A percentile compares a stretch with the other conserved stretches of the same genome.
Conservation (phyloP, 2,113 vertebrate species). For the Haemorhous mexicanus region DNA sequence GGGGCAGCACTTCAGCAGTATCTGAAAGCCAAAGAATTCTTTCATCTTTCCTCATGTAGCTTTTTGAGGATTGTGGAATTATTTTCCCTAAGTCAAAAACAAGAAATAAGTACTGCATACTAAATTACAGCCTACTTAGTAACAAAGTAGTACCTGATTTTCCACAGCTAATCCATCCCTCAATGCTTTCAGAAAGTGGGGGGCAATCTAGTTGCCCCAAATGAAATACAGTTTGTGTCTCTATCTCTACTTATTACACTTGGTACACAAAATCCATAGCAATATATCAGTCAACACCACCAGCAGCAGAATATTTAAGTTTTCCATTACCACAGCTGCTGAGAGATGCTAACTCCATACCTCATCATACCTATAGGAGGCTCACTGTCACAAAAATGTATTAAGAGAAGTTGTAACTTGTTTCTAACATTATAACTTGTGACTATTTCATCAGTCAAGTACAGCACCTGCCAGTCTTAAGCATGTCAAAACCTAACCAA, state of each 20-base stretch:
- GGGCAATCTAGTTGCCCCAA: not conserved
- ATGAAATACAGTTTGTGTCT: not conserved
- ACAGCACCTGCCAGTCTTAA: not conserved
- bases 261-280: not conserved
- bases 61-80: not conserved
- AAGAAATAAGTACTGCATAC: not conserved
- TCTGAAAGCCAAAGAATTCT: not conserved
- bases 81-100: not conserved
- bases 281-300: not conserved
- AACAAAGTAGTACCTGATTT: not conserved
- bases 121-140: not conserved
- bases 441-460: not conserved
- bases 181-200: not conserved
- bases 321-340: not conserved
- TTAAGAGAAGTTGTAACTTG: not conserved
- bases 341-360: not conserved
- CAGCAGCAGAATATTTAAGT: not conserved
- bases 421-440: not conserved
- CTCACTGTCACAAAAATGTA: not conserved
- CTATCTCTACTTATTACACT: not conserved
- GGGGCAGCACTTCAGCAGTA: slow-evolving; percentile 33
- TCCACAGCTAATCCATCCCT: not conserved
- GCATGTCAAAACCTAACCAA: not conserved
- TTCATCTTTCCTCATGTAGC: not conserved
- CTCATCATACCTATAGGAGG: fast-evolving